Conservation (phyloP, 2,797 vertebrate genomes). For the Nyctibius grandis region DNA sequence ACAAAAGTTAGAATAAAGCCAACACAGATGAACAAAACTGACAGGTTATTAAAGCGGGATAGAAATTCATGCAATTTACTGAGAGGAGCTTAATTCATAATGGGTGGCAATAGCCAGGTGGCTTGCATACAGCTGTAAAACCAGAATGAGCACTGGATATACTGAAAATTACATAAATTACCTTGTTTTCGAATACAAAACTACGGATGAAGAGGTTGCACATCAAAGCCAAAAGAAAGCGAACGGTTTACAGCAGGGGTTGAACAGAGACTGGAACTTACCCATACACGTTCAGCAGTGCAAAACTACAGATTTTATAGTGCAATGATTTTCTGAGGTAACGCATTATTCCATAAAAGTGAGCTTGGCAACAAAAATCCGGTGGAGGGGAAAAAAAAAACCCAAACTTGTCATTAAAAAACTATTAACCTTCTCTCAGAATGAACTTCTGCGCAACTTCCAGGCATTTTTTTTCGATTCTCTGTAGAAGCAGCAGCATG, state of each 20-base stretch:
- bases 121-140: neutral
- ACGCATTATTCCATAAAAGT: neutral
- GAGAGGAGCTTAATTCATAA: neutral
- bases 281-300: neutral
- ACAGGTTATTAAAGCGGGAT: neutral
- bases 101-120: neutral
- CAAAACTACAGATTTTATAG: conserved; percentile 1
- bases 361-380: neutral
- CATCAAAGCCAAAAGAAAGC: neutral
- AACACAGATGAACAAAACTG: neutral
- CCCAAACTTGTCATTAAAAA: neutral
- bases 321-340: neutral
- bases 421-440: neutral
- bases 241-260: neutral
- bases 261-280: neutral
- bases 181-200: neutral
- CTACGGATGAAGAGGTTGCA: neutral
- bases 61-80: neutral
- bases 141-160: neutral
- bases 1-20: neutral
- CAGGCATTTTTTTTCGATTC: neutral
- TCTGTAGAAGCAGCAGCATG: neutral
- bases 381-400: neutral
- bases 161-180: neutral
- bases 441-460: neutral